phyloP scores from a whole-genome alignment of 2,888 invertebrate species.

The Lithophane socia region DNA sequence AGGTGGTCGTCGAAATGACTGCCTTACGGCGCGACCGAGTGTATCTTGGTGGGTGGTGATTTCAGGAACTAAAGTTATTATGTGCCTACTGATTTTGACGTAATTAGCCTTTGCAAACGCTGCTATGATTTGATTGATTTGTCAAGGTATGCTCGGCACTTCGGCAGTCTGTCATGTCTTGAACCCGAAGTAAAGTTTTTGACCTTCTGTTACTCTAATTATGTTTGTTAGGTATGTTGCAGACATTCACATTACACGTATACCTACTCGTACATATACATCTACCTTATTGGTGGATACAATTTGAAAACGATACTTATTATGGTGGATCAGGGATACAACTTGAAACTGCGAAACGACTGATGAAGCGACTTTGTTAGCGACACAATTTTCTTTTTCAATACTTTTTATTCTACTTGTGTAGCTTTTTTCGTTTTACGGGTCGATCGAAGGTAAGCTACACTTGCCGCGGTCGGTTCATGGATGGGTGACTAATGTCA shows the following conservation, averaged over 20 bases:
- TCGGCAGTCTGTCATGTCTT: not conserved
- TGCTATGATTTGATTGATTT: slow-evolving; percentile 20
- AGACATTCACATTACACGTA: not conserved
- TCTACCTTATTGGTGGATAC: no score
- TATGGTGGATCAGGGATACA: no score
- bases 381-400: no score
- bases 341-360: no score
- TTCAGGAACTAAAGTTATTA: slow-evolving; percentile 26
- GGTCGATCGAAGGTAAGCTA: no score
- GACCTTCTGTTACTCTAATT: not conserved
- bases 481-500: no score
- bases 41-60: slow-evolving; percentile 24
- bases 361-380: no score
- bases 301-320: no score
- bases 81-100: slow-evolving; percentile 14
- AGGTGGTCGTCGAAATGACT: slow-evolving; percentile 65
- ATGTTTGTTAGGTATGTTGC: not conserved
- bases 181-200: not conserved
- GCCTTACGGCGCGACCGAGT: slow-evolving; percentile 23
- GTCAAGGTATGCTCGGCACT: not conserved
- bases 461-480: no score
- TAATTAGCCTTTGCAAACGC: slow-evolving; percentile 12
- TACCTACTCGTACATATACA: no score
- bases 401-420: no score
- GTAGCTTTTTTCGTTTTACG: no score